Evolutionary conservation across 1,140 invertebrate species (phyloP).

Genomic region (Protaetia brevitarsis): DNA sequence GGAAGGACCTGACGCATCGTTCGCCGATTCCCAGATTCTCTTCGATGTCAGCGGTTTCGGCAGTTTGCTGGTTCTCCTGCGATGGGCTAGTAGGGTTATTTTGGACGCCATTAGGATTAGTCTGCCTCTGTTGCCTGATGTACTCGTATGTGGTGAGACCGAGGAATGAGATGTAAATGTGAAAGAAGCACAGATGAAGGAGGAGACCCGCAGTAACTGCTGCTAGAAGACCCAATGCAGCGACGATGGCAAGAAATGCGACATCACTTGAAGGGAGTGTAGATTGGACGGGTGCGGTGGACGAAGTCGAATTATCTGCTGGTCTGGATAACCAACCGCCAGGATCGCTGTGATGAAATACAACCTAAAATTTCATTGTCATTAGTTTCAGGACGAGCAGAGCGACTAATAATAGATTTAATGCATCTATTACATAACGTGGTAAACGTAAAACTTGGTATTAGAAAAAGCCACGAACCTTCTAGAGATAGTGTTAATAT

Average conservation of each 20-base stretch:
- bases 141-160: conserved; percentile 91
- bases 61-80: conserved; percentile 22
- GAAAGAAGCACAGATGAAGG: conserved; percentile 85
- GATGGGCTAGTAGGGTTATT: conserved; percentile 19
- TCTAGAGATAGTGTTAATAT: too few species aligned
- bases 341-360: conserved; percentile 39
- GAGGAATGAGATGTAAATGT: conserved; percentile 80
- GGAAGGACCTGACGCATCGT: conserved; percentile 32
- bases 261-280: conserved; percentile 52
- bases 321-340: conserved; percentile 29
- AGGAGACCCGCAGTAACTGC: conserved; percentile 74
- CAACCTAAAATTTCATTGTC: neutral
- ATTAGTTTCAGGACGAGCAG: too few species aligned
- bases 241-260: conserved; percentile 63
- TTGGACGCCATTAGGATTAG: conserved; percentile 23
- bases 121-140: conserved; percentile 61
- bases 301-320: conserved; percentile 20
- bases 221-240: conserved; percentile 65
- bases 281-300: conserved; percentile 30
- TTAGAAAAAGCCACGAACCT: too few species aligned
- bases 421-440: too few species aligned
- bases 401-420: too few species aligned
- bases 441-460: too few species aligned
- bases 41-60: neutral
- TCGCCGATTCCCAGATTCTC: conserved; percentile 11